Conservation (phyloP, 2,888 invertebrate genomes). For the Auanema sp. region DNA sequence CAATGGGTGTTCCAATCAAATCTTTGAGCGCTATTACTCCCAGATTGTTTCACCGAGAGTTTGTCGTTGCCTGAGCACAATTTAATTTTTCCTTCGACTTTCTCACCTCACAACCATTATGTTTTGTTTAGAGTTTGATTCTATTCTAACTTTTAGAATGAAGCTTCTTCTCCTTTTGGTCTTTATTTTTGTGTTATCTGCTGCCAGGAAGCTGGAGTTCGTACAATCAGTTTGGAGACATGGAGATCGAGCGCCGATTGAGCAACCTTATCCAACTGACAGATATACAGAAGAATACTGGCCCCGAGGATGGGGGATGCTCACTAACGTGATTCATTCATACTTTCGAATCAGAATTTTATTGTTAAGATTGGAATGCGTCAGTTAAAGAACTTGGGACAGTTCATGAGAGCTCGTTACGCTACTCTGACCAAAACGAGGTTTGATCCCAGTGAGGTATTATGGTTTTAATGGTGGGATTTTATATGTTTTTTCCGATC, state of each 20-base stretch:
- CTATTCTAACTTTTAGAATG: no score
- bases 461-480: background rate
- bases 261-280: conserved; percentile 41
- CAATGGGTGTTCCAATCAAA: no score
- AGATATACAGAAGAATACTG: conserved; percentile 29
- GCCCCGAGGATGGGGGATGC: conserved; percentile 38
- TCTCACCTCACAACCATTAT: no score
- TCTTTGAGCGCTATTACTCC: no score
- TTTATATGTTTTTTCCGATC: conserved; percentile 8
- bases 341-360: background rate
- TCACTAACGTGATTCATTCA: conserved; percentile 28
- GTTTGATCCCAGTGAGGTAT: background rate
- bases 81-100: no score
- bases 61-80: no score
- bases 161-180: no score
- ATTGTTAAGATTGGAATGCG: conserved; percentile 57
- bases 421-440: background rate
- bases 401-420: conserved; percentile 46
- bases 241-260: conserved; percentile 60
- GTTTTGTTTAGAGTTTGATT: no score
- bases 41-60: no score
- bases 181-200: background rate
- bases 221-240: conserved; percentile 76
- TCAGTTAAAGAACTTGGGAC: conserved; percentile 47
- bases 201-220: conserved; percentile 33